Conservation (phyloP, 2,113 vertebrate genomes). For the Muntiacus muntjak region DNA sequence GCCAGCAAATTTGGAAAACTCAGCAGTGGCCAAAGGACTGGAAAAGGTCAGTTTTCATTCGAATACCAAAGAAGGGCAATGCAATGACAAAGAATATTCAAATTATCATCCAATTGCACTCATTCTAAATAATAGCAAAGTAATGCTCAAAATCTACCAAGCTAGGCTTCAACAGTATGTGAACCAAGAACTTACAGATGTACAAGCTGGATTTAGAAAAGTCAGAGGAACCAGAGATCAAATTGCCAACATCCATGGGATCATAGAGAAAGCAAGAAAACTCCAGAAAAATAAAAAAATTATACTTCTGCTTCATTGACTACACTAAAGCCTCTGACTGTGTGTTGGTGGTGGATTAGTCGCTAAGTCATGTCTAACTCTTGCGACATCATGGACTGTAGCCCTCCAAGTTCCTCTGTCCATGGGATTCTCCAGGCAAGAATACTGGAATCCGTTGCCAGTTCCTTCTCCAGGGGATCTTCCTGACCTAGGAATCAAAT, state of each 20-base stretch:
- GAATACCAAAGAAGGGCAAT: background rate
- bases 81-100: background rate
- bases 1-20: background rate
- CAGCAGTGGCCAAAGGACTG: background rate
- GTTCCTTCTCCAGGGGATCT: background rate
- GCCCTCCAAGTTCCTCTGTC: background rate
- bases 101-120: background rate
- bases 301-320: background rate
- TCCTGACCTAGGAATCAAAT: background rate
- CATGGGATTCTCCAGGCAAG: background rate
- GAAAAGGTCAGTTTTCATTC: background rate
- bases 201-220: background rate
- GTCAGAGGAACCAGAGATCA: background rate
- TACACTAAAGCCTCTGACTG: background rate
- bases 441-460: background rate
- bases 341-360: background rate
- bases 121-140: background rate
- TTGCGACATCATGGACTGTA: background rate
- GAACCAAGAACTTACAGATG: background rate
- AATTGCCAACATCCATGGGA: background rate
- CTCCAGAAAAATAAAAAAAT: background rate
- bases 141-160: background rate
- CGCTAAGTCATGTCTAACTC: rapidly evolving
- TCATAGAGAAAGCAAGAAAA: background rate
- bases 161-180: background rate